phyloP scores from a whole-genome alignment of 2,113 vertebrate species.

The Diadophis punctatus region DNA sequence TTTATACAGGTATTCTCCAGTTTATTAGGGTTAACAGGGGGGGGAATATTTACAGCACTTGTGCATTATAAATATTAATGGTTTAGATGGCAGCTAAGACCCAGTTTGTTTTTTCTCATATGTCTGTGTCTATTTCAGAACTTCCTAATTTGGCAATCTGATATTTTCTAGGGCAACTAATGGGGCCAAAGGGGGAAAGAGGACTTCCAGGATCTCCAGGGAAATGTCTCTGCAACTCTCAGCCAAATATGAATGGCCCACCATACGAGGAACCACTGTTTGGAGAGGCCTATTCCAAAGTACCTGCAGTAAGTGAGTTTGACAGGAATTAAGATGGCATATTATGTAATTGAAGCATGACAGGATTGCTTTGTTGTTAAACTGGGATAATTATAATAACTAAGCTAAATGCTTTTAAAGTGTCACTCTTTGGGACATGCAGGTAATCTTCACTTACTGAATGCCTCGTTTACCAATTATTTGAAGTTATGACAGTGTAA shows the following conservation, averaged over 20 bases:
- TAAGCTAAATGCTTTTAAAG: background rate
- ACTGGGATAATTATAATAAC: background rate
- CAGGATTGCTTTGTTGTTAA: background rate
- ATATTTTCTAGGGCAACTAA: slow-evolving; percentile 76
- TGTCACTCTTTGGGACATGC: background rate
- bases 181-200: slow-evolving; percentile 89
- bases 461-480: background rate
- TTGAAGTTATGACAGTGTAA: background rate
- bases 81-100: background rate
- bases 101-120: background rate
- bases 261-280: slow-evolving; percentile 70
- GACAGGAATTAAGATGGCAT: background rate
- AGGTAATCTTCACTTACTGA: background rate
- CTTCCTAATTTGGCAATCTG: slow-evolving; percentile 13
- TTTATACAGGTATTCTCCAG: background rate
- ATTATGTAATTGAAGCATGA: background rate
- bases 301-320: slow-evolving; percentile 81
- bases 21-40: background rate
- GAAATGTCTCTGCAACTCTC: slow-evolving; percentile 82
- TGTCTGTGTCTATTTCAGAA: slow-evolving; percentile 14
- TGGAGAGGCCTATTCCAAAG: slow-evolving; percentile 74
- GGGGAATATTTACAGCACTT: background rate
- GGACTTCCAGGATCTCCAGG: slow-evolving; percentile 87
- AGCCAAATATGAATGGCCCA: slow-evolving; percentile 71
- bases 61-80: background rate